Conservation (phyloP, 2,113 vertebrate species). For the Odontophorus gujanensis region DNA sequence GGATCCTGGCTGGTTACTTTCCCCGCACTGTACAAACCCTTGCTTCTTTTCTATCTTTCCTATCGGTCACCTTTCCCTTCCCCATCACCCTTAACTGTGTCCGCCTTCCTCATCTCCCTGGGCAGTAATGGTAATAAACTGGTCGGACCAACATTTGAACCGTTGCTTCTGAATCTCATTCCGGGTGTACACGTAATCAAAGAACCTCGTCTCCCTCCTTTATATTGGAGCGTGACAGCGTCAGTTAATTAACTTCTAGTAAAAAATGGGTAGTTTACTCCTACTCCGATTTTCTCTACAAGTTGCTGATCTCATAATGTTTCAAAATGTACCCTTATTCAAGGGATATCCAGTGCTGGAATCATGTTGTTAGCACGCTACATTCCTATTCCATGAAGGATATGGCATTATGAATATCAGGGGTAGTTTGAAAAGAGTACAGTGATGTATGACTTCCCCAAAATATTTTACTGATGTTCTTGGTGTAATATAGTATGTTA, state of each 20-base stretch:
- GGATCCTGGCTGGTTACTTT: no score
- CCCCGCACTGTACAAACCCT: no score
- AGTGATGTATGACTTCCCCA: not conserved
- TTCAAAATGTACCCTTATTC: not conserved
- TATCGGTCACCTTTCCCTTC: no score
- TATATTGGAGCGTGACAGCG: no score
- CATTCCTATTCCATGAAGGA: not conserved
- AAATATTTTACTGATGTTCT: conserved; percentile 33
- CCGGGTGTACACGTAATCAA: no score
- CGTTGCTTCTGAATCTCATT: no score
- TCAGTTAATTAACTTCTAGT: not conserved
- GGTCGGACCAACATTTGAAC: no score
- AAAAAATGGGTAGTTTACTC: not conserved
- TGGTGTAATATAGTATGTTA: conserved; percentile 22
- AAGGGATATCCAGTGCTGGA: not conserved
- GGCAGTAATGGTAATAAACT: no score
- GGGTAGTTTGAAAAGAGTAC: not conserved
- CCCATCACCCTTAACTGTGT: no score
- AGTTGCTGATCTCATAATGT: not conserved
- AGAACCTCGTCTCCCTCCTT: no score
- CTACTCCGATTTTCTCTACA: not conserved
- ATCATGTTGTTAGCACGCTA: not conserved
- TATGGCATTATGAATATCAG: not conserved
- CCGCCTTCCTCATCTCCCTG: no score
- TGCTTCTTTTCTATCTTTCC: no score